These are phyloP conservation scores for Clamator glandarius DNA, from an alignment of 2,797 vertebrate species.

Conservation along the genomic window DNA sequence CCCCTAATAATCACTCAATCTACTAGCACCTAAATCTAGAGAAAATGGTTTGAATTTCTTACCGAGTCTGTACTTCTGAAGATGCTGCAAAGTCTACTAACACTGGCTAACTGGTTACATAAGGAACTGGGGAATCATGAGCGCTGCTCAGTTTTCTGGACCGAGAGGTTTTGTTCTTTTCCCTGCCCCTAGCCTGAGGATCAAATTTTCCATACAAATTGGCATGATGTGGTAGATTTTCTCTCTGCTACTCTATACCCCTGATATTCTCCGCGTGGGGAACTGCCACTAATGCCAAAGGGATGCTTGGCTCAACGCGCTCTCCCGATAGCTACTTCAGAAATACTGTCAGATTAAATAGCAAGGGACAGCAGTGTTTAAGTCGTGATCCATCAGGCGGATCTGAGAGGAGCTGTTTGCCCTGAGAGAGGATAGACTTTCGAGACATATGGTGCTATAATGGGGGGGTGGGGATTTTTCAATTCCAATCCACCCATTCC, in stretches of 20 bases:
- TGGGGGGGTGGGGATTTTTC: constrained; percentile 68
- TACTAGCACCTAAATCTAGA: neutral
- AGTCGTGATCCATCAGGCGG: constrained; percentile 56
- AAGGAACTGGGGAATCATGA: neutral
- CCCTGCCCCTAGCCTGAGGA: constrained; percentile 8
- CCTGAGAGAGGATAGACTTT: constrained; percentile 73
- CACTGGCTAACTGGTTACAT: neutral
- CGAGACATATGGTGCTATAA: constrained; percentile 73
- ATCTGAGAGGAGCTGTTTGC: constrained; percentile 65
- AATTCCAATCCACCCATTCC: constrained; percentile 75
- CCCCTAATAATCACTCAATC: neutral
- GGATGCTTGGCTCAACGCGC: constrained; percentile 1
- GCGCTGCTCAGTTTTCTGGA: neutral
- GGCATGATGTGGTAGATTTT: constrained; percentile 14
- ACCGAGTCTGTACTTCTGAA: neutral
- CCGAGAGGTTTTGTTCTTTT: constrained; percentile 31
- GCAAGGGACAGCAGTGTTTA: constrained; percentile 43
- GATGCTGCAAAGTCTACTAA: neutral
- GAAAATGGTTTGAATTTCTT: neutral
- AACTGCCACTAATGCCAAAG: constrained; percentile 4
- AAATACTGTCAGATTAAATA: constrained; percentile 49
- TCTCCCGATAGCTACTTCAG: constrained; percentile 43
- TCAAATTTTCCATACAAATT: constrained; percentile 51
- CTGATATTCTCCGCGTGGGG: neutral
- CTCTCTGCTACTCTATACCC: constrained; percentile 27